Evolutionary conservation across 2,888 invertebrate species (phyloP).

Genomic region (Apodemia duryi): DNA sequence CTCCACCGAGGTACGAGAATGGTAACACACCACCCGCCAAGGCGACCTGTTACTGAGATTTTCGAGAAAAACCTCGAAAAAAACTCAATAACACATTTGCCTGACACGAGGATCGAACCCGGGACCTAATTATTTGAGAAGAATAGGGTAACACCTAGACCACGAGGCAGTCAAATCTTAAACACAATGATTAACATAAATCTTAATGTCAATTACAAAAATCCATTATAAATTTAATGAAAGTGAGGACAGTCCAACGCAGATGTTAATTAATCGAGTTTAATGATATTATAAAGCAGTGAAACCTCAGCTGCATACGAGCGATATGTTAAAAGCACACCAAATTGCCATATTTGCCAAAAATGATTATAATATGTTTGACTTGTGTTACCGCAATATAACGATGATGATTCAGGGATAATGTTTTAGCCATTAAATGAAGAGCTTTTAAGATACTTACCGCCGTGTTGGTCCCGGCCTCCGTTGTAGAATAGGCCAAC

Average conservation of each 20-base stretch:
- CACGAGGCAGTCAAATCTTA: too few relatives aligned
- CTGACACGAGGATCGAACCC: too few relatives aligned
- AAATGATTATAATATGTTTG: slow-evolving; percentile 18
- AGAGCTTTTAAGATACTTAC: not conserved
- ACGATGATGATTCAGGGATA: not conserved
- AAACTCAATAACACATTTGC: too few relatives aligned
- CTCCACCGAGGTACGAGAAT: too few relatives aligned
- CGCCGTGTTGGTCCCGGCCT: too few relatives aligned
- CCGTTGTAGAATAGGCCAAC: too few relatives aligned
- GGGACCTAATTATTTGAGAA: too few relatives aligned
- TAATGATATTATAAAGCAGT: slow-evolving; percentile 1
- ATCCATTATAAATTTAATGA: slow-evolving; percentile 4
- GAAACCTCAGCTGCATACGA: not conserved
- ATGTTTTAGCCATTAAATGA: not conserved
- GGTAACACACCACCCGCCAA: too few relatives aligned
- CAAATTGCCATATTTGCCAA: slow-evolving; percentile 29
- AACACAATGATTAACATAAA: not conserved
- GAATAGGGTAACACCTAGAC: too few relatives aligned
- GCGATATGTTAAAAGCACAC: slow-evolving; percentile 25
- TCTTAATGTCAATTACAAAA: slow-evolving; percentile 1
- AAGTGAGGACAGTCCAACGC: not conserved
- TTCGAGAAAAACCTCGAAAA: too few relatives aligned
- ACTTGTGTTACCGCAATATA: slow-evolving; percentile 2
- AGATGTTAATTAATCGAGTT: slow-evolving; percentile 8
- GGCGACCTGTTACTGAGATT: too few relatives aligned